These are phyloP conservation scores for Melanerpes formicivorus DNA, from an alignment of 2,113 vertebrate genomes.

Conservation along the genomic window DNA sequence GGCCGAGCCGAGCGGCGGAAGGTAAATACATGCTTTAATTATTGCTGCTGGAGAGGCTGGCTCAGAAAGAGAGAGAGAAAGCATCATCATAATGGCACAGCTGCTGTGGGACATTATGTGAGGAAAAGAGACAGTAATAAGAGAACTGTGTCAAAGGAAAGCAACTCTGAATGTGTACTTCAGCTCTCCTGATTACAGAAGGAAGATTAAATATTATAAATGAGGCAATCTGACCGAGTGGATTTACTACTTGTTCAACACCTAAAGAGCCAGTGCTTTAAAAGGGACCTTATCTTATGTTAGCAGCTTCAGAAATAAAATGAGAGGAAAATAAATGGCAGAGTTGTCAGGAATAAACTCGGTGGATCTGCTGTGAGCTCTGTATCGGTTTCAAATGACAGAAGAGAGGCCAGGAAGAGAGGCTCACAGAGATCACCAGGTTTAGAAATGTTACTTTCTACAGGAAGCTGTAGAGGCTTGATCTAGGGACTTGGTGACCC, in stretches of 20 bases:
- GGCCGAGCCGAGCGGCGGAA: slow-evolving; percentile 70
- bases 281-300: slow-evolving; percentile 7
- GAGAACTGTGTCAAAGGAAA: slow-evolving; percentile 70
- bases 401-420: background rate
- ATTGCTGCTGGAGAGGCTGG: slow-evolving; percentile 75
- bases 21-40: slow-evolving; percentile 84
- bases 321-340: background rate
- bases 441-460: background rate
- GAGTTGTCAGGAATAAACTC: background rate
- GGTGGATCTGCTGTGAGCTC: background rate
- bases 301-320: slow-evolving; percentile 19
- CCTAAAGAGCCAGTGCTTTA: slow-evolving; percentile 37
- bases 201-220: slow-evolving; percentile 76
- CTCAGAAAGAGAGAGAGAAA: slow-evolving; percentile 53
- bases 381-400: background rate
- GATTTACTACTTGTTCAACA: slow-evolving; percentile 67
- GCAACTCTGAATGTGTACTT: slow-evolving; percentile 70
- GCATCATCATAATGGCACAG: slow-evolving; percentile 78
- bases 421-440: background rate
- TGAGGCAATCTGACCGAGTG: slow-evolving; percentile 67
- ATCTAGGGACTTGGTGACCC: background rate
- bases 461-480: background rate
- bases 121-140: slow-evolving; percentile 78
- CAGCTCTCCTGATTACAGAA: slow-evolving; percentile 65
- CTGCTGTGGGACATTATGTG: slow-evolving; percentile 75